Evolutionary conservation across 2,797 vertebrate species (phyloP).

Genomic region (Myotis daubentonii): DNA sequence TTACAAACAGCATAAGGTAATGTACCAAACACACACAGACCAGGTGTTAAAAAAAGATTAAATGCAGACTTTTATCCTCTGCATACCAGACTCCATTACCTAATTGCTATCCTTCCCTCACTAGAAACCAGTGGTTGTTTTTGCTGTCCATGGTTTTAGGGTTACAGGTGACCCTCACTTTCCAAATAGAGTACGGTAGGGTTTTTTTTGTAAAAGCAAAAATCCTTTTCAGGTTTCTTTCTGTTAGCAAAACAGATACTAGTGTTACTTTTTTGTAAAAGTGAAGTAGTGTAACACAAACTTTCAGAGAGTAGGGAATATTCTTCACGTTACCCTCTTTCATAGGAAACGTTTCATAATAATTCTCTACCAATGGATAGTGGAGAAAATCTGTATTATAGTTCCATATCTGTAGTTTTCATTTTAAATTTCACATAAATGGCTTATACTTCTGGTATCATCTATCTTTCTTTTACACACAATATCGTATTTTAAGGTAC

Average conservation of each 20-base stretch:
- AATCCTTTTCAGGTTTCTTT: background rate
- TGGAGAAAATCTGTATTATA: background rate
- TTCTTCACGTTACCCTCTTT: background rate
- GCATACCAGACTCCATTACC: background rate
- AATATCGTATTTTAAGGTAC: background rate
- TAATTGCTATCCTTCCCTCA: background rate
- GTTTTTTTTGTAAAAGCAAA: background rate
- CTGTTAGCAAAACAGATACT: background rate
- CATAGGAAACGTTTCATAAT: background rate
- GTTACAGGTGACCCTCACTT: background rate
- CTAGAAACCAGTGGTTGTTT: background rate
- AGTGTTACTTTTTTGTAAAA: background rate
- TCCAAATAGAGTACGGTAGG: background rate
- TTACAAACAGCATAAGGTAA: background rate
- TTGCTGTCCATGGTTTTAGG: background rate
- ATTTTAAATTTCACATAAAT: background rate
- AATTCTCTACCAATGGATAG: background rate
- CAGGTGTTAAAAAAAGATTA: background rate
- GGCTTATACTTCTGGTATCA: background rate
- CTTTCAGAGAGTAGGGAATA: background rate
- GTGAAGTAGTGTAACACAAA: background rate
- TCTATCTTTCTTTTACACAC: background rate
- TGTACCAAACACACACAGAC: background rate
- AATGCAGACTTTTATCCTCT: background rate
- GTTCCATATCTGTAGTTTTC: background rate